These are phyloP conservation scores for Drosophila leontia DNA, from an alignment of 1,140 invertebrate genomes.

Conservation along the genomic window DNA sequence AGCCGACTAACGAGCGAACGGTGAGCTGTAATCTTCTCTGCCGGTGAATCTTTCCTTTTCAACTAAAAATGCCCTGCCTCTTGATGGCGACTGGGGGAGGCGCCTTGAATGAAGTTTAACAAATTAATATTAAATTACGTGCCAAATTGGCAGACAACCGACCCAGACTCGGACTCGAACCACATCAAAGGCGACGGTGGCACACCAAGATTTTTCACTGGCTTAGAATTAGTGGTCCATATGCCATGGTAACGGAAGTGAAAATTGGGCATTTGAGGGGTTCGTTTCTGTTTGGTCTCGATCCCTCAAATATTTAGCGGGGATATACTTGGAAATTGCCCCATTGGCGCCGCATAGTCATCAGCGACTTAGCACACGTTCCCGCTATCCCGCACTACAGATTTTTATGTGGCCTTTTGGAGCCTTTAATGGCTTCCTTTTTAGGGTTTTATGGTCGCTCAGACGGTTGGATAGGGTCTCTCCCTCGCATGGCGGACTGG, in stretches of 20 bases:
- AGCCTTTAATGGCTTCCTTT: slow-evolving; percentile 70
- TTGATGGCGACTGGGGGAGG: slow-evolving; percentile 57
- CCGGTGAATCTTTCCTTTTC: slow-evolving; percentile 42
- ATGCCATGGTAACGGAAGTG: slow-evolving; percentile 66
- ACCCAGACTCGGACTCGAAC: slow-evolving; percentile 18
- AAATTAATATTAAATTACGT: slow-evolving; percentile 83
- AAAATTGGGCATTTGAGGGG: slow-evolving; percentile 41
- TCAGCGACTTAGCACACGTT: slow-evolving; percentile 72
- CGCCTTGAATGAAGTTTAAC: slow-evolving; percentile 76
- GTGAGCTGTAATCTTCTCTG: slow-evolving; percentile 66
- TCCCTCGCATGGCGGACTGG: slow-evolving; percentile 48
- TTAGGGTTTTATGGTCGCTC: slow-evolving; percentile 57
- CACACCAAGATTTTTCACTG: slow-evolving; percentile 39
- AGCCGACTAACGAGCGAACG: slow-evolving; percentile 75
- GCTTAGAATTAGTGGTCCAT: slow-evolving; percentile 50
- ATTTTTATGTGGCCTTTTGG: slow-evolving; percentile 27
- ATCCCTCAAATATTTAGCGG: slow-evolving; percentile 9
- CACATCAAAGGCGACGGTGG: slow-evolving; percentile 62
- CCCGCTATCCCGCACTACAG: slow-evolving; percentile 46
- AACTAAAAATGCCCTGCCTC: slow-evolving; percentile 15
- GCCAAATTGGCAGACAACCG: slow-evolving; percentile 75
- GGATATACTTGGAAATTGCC: slow-evolving; percentile 42
- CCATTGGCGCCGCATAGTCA: slow-evolving; percentile 74
- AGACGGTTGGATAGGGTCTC: slow-evolving; percentile 26
- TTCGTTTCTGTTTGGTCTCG: neutral